Evolutionary conservation across 92 coral and sea anemone genomes (phyloP).

Genomic region (Zoanthus sansibaricus): DNA sequence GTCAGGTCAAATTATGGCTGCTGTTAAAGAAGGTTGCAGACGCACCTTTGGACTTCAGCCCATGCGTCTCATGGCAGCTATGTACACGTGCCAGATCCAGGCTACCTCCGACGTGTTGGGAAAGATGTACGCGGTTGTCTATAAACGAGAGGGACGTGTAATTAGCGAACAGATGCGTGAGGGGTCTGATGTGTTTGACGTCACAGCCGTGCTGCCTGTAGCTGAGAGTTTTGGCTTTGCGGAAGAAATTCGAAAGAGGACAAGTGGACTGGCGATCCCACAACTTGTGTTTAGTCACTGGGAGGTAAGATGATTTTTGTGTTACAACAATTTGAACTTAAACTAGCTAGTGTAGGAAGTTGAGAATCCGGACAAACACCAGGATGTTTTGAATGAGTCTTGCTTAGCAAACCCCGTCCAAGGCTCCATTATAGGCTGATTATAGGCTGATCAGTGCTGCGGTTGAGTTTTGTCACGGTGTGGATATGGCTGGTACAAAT

Average conservation of each 20-base stretch:
- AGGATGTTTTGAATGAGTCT: too few relatives aligned
- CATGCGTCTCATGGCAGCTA: slow-evolving; percentile 97
- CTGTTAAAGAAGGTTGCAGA: slow-evolving; percentile 98
- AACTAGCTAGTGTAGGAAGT: too few relatives aligned
- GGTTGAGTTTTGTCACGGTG: too few relatives aligned
- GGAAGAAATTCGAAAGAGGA: slow-evolving; percentile 93
- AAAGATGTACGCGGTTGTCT: slow-evolving; percentile 95
- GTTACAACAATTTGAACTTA: too few relatives aligned
- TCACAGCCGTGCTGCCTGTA: slow-evolving; percentile 95
- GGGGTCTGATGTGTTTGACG: slow-evolving; percentile 97
- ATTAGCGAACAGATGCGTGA: slow-evolving; percentile 95
- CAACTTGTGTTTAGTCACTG: slow-evolving; percentile 97
- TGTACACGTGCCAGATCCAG: slow-evolving; percentile 99
- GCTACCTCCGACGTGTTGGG: slow-evolving; percentile 97
- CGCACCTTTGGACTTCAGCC: slow-evolving; percentile 94
- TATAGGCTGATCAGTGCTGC: too few relatives aligned
- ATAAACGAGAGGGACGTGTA: slow-evolving; percentile 95
- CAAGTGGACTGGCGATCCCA: slow-evolving; percentile 97
- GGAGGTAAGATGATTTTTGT: slow-evolving; percentile 76
- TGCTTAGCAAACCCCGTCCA: too few relatives aligned
- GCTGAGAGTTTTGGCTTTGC: slow-evolving; percentile 99
- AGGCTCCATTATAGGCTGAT: too few relatives aligned
- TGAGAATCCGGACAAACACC: too few relatives aligned
- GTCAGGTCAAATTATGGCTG: slow-evolving; percentile 97
- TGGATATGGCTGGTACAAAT: too few relatives aligned